phyloP scores from a whole-genome alignment of 2,113 vertebrate species.

The Psittacus erithacus region DNA sequence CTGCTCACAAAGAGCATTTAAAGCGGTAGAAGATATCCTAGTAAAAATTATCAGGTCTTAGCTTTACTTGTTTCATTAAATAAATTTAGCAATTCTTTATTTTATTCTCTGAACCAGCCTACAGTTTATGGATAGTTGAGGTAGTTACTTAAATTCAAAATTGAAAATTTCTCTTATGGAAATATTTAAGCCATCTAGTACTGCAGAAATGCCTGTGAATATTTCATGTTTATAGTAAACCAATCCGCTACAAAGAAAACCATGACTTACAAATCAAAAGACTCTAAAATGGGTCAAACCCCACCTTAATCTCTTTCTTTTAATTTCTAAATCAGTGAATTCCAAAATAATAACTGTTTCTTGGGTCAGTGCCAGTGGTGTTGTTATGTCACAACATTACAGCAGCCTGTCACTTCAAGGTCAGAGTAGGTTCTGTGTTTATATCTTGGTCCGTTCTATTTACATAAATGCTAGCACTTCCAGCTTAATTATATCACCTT shows the following conservation, averaged over 20 bases:
- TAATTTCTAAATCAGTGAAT: not conserved
- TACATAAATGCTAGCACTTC: not conserved
- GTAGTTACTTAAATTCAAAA: not conserved
- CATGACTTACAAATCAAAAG: not conserved
- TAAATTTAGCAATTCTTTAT: not conserved
- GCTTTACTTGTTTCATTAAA: not conserved
- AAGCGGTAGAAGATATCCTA: not conserved
- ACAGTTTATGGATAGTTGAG: not conserved
- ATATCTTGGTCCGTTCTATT: not conserved
- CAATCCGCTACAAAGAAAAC: not conserved
- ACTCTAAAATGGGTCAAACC: not conserved
- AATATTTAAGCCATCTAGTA: not conserved
- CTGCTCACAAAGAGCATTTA: not conserved
- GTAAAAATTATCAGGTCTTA: not conserved
- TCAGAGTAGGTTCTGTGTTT: not conserved
- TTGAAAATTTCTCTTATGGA: not conserved
- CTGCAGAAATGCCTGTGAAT: not conserved
- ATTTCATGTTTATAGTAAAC: not conserved
- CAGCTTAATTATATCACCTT: not conserved
- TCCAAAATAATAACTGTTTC: not conserved
- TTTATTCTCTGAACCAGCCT: not conserved
- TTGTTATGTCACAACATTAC: not conserved
- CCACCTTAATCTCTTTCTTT: not conserved
- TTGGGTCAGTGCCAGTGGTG: not conserved
- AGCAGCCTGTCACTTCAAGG: not conserved